Percentiles rank a stretch among this genome's conserved stretches.
These are phyloP conservation scores for Procavia capensis DNA, from an alignment of 2,113 vertebrate genomes.

Conservation along the genomic window DNA sequence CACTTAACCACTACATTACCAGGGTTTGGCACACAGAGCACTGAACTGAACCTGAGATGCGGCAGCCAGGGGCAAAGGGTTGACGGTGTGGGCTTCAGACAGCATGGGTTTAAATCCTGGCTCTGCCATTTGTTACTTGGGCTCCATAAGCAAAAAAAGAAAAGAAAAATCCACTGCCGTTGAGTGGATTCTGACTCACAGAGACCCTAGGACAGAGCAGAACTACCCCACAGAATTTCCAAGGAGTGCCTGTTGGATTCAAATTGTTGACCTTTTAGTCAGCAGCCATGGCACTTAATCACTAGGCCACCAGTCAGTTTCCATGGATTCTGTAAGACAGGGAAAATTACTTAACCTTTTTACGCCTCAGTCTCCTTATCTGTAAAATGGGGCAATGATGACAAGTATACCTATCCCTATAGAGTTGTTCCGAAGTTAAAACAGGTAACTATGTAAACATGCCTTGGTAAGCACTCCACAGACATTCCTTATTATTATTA, in stretches of 20 bases:
- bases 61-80: neutral
- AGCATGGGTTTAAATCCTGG: neutral
- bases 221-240: no score
- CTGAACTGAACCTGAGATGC: fast-evolving
- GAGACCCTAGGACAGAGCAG: no score
- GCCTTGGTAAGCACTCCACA: neutral
- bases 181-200: no score
- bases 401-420: no score
- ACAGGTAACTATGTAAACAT: neutral
- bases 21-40: fast-evolving
- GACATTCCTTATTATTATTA: no score
- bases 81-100: neutral
- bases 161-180: no score
- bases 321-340: neutral
- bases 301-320: no score
- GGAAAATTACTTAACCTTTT: neutral
- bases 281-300: no score
- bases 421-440: neutral
- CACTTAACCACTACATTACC: no score
- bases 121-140: neutral
- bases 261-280: no score
- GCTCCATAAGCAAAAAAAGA: no score
- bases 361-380: neutral
- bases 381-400: neutral
- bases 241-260: no score